Percentiles rank a stretch among this genome's conserved stretches.
Evolutionary conservation across 2,113 vertebrate species (phyloP).

Genomic region (Bombycilla garrulus): DNA sequence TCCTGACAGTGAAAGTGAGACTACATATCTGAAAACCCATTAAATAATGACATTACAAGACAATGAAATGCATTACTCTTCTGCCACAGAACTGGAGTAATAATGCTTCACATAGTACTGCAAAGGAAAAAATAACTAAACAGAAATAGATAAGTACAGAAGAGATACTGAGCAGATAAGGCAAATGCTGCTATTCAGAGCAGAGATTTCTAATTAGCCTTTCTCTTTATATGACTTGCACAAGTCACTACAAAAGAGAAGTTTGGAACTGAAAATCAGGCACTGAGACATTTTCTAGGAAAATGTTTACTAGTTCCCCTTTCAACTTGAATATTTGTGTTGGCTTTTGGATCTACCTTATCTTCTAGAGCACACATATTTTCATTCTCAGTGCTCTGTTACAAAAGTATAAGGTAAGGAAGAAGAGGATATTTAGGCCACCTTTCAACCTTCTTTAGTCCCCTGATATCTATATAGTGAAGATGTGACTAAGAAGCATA

Average conservation of each 20-base stretch:
- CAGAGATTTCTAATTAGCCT: neutral
- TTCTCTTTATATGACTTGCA: neutral
- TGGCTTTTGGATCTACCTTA: neutral
- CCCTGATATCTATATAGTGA: neutral
- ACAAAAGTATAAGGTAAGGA: neutral
- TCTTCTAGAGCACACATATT: neutral
- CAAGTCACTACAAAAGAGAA: neutral
- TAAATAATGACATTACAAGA: neutral
- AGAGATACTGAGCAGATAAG: neutral
- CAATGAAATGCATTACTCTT: neutral
- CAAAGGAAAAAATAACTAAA: neutral
- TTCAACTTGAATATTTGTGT: neutral
- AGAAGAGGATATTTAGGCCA: constrained; percentile 2
- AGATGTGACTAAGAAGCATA: neutral
- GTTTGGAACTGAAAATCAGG: neutral
- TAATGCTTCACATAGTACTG: neutral
- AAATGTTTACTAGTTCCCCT: neutral
- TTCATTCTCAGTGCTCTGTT: neutral
- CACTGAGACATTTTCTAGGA: neutral
- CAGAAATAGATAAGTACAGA: neutral
- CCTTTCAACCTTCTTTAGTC: neutral
- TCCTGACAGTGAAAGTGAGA: neutral
- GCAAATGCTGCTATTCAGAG: neutral
- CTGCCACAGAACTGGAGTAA: neutral
- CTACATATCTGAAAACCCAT: neutral